A percentile compares a stretch with the other conserved stretches of the same genome.
Conservation (phyloP, 2,888 invertebrate genomes). For the Pediacus dermestoides region DNA sequence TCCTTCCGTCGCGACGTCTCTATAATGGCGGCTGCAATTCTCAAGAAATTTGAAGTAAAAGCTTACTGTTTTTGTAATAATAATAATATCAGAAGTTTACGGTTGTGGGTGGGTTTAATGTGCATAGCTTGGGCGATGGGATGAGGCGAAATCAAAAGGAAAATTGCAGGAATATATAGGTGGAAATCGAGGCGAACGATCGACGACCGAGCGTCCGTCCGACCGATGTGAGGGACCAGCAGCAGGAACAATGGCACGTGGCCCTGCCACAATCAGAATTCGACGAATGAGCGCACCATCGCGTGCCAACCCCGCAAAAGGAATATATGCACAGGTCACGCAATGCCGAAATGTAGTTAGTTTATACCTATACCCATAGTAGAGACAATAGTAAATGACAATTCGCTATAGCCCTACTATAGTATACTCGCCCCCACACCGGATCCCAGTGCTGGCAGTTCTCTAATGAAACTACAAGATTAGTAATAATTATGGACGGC, state of each 20-base stretch:
- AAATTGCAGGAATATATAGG: not conserved
- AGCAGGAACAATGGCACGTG: constrained; percentile 43
- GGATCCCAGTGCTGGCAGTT: not conserved
- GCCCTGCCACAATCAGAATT: constrained; percentile 45
- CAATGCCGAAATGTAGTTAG: constrained; percentile 45
- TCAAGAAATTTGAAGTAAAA: not conserved
- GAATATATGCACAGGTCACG: constrained; percentile 45
- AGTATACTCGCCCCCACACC: constrained; percentile 1
- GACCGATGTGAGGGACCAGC: constrained; percentile 14
- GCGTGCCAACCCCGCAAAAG: constrained; percentile 40
- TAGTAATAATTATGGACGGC: too few relatives aligned
- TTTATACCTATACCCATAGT: constrained; percentile 24
- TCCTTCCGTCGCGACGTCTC: constrained; percentile 31
- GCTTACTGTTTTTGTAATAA: too few relatives aligned
- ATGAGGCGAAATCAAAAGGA: not conserved
- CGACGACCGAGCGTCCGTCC: constrained; percentile 12
- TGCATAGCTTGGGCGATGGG: too few relatives aligned
- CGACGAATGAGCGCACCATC: constrained; percentile 43
- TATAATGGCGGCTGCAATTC: constrained; percentile 28
- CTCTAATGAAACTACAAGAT: too few relatives aligned
- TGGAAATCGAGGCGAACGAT: constrained; percentile 6
- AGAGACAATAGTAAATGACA: constrained; percentile 32
- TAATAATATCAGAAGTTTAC: too few relatives aligned
- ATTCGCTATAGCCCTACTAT: too few relatives aligned
- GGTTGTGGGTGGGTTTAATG: too few relatives aligned